These are phyloP conservation scores for Diachrysia chrysitis DNA, from an alignment of 2,888 invertebrate genomes.

Conservation along the genomic window DNA sequence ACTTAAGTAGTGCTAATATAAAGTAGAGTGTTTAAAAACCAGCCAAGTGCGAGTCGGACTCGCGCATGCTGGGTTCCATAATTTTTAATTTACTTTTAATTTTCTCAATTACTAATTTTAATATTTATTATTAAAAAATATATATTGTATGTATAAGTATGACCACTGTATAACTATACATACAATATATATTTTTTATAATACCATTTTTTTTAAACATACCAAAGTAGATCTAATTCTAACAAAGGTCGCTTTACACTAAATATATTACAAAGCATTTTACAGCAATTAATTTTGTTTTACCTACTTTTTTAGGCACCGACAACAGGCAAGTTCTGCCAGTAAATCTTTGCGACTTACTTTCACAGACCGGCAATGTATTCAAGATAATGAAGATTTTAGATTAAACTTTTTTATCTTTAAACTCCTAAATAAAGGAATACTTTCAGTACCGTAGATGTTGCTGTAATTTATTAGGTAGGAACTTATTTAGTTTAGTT, in stretches of 20 bases:
- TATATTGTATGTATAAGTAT: no score
- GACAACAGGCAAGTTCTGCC: slow-evolving; percentile 15
- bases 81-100: no score
- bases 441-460: slow-evolving; percentile 10
- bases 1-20: not conserved
- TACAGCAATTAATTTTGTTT: slow-evolving; percentile 24
- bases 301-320: slow-evolving; percentile 9
- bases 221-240: not conserved
- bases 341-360: slow-evolving; percentile 35
- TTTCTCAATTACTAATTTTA: no score
- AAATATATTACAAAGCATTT: no score
- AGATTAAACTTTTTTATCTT: slow-evolving; percentile 27
- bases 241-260: not conserved
- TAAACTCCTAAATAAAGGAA: slow-evolving; percentile 23
- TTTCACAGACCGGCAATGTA: slow-evolving; percentile 19
- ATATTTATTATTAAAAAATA: no score
- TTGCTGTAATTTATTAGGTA: slow-evolving; percentile 12
- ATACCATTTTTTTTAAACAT: no score
- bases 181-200: no score
- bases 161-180: no score
- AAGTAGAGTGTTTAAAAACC: no score
- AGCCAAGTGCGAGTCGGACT: no score
- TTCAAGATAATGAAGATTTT: slow-evolving; percentile 31
- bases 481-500: not conserved
- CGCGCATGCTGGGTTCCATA: no score